These are phyloP conservation scores for Heliornis fulica DNA, from an alignment of 2,113 vertebrate species.

Conservation along the genomic window DNA sequence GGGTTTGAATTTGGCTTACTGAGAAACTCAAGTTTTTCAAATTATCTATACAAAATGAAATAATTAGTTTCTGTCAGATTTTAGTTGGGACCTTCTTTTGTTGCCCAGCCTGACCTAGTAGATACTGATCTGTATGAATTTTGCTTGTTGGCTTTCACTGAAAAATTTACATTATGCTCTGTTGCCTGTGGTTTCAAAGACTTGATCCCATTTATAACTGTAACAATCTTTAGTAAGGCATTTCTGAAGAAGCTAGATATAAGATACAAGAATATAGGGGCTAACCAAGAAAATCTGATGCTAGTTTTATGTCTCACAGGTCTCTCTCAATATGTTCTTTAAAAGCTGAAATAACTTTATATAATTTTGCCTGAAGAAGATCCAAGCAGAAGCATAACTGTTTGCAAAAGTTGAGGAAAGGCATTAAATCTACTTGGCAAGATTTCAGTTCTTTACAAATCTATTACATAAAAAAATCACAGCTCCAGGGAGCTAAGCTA, in stretches of 20 bases:
- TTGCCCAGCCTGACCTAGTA: not conserved
- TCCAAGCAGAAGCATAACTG: not conserved
- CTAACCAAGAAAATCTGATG: not conserved
- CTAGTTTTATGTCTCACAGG: not conserved
- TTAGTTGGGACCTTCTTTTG: not conserved
- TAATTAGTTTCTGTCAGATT: not conserved
- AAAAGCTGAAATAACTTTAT: not conserved
- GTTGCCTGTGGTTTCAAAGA: not conserved
- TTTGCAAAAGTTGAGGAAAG: slow-evolving; percentile 36
- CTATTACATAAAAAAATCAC: slow-evolving; percentile 12
- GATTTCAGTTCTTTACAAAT: slow-evolving; percentile 43
- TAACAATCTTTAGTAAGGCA: not conserved
- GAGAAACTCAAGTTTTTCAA: not conserved
- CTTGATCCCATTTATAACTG: not conserved
- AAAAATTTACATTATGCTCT: not conserved
- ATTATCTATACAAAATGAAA: not conserved
- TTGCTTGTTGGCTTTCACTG: not conserved
- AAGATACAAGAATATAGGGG: not conserved
- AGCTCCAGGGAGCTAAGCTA: not conserved
- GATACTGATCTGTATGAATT: not conserved
- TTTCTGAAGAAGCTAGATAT: not conserved
- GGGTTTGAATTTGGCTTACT: not conserved
- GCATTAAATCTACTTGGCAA: slow-evolving; percentile 4
- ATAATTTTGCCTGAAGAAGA: slow-evolving; percentile 20
- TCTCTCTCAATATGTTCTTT: not conserved